These are phyloP conservation scores for Sitobion miscanthi DNA, from an alignment of 1,140 invertebrate genomes.

Conservation along the genomic window DNA sequence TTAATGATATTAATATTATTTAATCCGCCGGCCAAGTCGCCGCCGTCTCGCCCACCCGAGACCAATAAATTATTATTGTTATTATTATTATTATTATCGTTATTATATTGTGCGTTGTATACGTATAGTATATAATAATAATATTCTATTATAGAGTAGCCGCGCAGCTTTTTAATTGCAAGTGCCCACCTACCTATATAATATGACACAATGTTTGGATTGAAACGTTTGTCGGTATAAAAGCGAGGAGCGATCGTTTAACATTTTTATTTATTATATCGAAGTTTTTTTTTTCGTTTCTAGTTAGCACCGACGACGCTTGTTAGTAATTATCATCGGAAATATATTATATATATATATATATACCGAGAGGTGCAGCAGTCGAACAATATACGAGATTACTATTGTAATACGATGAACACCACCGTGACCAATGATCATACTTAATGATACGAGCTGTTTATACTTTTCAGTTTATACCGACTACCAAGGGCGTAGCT, in stretches of 20 bases:
- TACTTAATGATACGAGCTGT: too few species aligned
- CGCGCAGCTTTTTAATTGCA: neutral
- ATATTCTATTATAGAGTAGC: neutral
- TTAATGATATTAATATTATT: neutral
- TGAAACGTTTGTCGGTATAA: slow-evolving; percentile 9
- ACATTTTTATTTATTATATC: neutral
- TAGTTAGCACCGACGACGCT: neutral
- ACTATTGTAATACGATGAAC: too few species aligned
- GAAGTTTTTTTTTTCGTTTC: neutral
- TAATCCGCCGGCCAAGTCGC: neutral
- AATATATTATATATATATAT: neutral
- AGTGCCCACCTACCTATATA: neutral
- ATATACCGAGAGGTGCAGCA: neutral
- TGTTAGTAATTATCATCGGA: neutral
- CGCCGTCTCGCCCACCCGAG: slow-evolving; percentile 16
- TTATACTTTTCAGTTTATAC: too few species aligned
- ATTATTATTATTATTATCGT: neutral
- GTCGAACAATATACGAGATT: too few species aligned
- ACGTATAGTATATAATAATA: neutral
- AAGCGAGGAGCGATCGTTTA: neutral
- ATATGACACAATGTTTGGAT: slow-evolving; percentile 29
- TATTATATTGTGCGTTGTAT: neutral
- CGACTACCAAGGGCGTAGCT: too few species aligned
- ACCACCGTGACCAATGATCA: too few species aligned
- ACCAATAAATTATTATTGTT: slow-evolving; percentile 39